Evolutionary conservation across 2,797 vertebrate species (phyloP).

Genomic region (Prunella strophiata): DNA sequence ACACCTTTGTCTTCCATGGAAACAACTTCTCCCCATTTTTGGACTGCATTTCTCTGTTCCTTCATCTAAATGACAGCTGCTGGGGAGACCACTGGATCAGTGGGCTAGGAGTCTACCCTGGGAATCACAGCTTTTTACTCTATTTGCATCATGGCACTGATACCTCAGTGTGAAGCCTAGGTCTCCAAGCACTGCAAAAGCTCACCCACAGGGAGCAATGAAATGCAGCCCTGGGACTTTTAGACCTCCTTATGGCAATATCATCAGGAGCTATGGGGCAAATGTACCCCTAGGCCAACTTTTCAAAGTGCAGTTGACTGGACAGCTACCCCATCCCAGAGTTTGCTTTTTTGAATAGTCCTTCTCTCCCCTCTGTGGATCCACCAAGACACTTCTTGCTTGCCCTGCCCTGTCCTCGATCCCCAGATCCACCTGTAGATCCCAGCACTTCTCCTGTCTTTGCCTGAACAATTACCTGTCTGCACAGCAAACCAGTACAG

Average conservation of each 20-base stretch:
- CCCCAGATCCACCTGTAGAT: background rate
- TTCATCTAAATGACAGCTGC: background rate
- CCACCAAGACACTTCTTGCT: background rate
- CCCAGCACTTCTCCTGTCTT: background rate
- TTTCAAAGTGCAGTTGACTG: background rate
- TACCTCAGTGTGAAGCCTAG: background rate
- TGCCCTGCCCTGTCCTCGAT: fast-evolving
- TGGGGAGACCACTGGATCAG: background rate
- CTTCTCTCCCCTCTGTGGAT: background rate
- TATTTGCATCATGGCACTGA: background rate
- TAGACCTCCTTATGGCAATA: background rate
- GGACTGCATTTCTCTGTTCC: background rate
- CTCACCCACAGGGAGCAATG: background rate
- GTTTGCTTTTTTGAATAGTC: background rate
- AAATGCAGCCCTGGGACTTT: background rate
- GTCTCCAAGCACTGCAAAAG: background rate
- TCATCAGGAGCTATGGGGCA: background rate
- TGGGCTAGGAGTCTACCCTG: background rate
- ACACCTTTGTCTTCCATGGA: background rate
- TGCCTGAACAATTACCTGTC: background rate
- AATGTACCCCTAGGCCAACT: fast-evolving
- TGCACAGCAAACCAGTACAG: background rate
- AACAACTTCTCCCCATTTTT: background rate
- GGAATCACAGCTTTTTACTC: background rate
- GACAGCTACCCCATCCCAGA: background rate